Evolutionary conservation across 2,797 vertebrate genomes (phyloP), one percentile per base, ranked within the genome.

Genomic region (Sebastes wilsoni): DNA sequence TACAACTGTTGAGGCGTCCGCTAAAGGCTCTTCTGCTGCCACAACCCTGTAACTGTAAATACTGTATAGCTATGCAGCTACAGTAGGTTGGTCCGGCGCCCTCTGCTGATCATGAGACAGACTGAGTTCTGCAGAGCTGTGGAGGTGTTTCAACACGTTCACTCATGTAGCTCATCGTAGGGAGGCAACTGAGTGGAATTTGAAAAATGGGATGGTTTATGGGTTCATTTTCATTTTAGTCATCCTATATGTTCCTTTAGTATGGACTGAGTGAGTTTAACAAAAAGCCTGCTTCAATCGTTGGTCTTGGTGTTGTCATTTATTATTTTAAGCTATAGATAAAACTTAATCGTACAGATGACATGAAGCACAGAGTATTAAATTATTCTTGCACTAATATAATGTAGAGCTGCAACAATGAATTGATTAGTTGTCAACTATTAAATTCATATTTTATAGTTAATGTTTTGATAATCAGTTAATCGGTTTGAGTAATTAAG

Each of bases 41-140:
- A 4, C 12, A 34, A 13, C 54, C 64, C 22, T 69, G 34, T 22
- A 16, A 46, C 42, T 46, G 42, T 46, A 46, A 46, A 18, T 46
- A 46, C 42, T 46, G 42, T 46, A 46, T 18, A 0, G 0, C 1
- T 0, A 4, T 68, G 27, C 25, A 10, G 1, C 18, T n/a, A 10
- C 59, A 23, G 22, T 3, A 1, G 58, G 6, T 14, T n/a, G 23
- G 20, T 56, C 30, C 18, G 8, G 66, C n/a, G 42, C 75, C 81
- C 81, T 55, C 86, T 85, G 69, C 65, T 83, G 86, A 28, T 72
- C 23, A 6, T 10, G 14, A 52, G 49, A 52, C 49, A 46, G 42
- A 46, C 42, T 46, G 42, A 46, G 42, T 46, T 46, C 3, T 46
- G 73, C 46, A 34, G 60, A 62, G 62, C 42, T 55, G 49, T 6